phyloP scores from a whole-genome alignment of 2,888 invertebrate species.

The Saturnia pavonia region DNA sequence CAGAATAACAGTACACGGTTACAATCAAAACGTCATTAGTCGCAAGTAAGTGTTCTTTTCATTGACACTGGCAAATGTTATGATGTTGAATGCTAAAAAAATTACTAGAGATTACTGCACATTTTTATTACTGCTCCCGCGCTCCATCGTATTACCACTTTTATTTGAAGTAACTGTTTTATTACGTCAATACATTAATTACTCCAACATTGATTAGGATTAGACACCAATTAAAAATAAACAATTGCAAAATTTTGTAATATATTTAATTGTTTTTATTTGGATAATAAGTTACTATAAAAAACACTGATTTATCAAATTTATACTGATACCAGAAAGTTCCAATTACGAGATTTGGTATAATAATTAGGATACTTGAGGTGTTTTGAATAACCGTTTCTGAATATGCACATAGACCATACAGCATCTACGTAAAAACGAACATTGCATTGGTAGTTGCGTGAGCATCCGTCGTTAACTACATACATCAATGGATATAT shows the following conservation, averaged over 20 bases:
- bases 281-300: too few relatives aligned
- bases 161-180: too few relatives aligned
- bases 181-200: too few relatives aligned
- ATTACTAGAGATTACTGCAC: too few relatives aligned
- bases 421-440: background rate
- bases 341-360: background rate
- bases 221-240: too few relatives aligned
- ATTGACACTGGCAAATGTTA: background rate
- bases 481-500: background rate
- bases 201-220: too few relatives aligned
- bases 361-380: background rate
- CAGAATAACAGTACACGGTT: slow-evolving; percentile 7
- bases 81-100: background rate
- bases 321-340: too few relatives aligned
- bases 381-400: slow-evolving; percentile 6
- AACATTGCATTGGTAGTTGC: background rate
- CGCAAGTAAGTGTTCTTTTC: background rate
- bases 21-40: background rate
- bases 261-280: too few relatives aligned
- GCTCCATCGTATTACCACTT: too few relatives aligned
- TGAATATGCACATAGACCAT: slow-evolving; percentile 2
- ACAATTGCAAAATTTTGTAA: too few relatives aligned
- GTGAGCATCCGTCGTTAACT: slow-evolving; percentile 17
- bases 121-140: too few relatives aligned
- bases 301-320: too few relatives aligned